Percentiles rank a stretch among this genome's conserved stretches.
phyloP scores from a whole-genome alignment of 2,113 vertebrate species.

The Cepphus grylle region DNA sequence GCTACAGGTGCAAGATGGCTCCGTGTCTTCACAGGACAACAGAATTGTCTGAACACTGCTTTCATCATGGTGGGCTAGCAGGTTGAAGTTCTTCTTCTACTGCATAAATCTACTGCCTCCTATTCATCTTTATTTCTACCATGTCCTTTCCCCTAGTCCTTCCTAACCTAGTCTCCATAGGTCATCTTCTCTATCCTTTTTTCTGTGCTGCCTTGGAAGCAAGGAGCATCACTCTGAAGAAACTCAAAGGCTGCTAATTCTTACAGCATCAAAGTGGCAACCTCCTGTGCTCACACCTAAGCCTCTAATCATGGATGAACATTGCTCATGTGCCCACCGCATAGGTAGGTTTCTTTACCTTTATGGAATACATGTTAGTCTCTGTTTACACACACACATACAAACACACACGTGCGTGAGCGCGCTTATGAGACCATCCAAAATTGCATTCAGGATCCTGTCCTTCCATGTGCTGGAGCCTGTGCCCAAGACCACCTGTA shows the following conservation, averaged over 20 bases:
- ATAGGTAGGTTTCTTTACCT: background rate
- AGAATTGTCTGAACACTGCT: background rate
- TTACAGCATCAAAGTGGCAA: background rate
- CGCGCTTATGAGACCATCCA: background rate
- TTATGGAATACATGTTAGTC: background rate
- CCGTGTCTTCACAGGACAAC: background rate
- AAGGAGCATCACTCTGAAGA: background rate
- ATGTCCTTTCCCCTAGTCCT: background rate
- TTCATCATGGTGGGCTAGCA: background rate
- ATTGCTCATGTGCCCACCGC: background rate
- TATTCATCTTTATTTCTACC: rapidly evolving
- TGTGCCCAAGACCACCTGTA: background rate
- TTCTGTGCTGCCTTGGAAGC: background rate
- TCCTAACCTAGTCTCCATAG: background rate
- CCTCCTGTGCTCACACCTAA: background rate
- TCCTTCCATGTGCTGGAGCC: background rate
- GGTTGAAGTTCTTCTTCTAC: background rate
- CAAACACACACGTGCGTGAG: rapidly evolving
- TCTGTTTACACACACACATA: background rate
- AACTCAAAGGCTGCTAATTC: background rate
- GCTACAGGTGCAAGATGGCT: background rate
- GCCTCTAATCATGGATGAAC: background rate
- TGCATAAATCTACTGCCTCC: background rate
- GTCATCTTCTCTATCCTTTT: background rate
- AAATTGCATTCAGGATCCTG: background rate